Evolutionary conservation across 1,140 invertebrate genomes (phyloP).

Genomic region (Sarcophaga bullata): DNA sequence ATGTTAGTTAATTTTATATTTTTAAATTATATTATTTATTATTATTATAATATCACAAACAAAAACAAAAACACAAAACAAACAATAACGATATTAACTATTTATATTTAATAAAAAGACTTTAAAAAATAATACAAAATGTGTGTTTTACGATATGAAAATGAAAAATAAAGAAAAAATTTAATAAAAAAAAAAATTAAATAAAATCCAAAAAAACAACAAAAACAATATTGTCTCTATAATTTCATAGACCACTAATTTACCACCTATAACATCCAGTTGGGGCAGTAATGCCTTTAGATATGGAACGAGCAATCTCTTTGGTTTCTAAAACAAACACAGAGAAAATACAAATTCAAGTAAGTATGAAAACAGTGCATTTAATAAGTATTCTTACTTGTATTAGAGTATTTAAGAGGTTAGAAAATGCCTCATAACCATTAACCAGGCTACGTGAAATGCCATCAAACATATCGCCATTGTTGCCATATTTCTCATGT

Average conservation of each 20-base stretch:
- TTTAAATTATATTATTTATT: slow-evolving; percentile 10
- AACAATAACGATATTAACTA: slow-evolving; percentile 28
- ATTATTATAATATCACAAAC: slow-evolving; percentile 8
- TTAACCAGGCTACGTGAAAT: slow-evolving; percentile 68
- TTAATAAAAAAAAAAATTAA: slow-evolving; percentile 6
- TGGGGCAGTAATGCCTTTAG: slow-evolving; percentile 67
- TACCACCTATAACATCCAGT: slow-evolving; percentile 69
- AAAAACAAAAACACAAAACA: slow-evolving; percentile 32
- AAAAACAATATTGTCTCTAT: not conserved
- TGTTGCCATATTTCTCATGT: slow-evolving; percentile 72
- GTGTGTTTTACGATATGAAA: slow-evolving; percentile 16
- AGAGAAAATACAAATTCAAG: not conserved
- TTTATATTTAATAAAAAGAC: slow-evolving; percentile 39
- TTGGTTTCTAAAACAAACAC: slow-evolving; percentile 68
- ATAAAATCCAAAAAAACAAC: not conserved
- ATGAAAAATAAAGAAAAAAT: slow-evolving; percentile 17
- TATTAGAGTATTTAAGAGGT: slow-evolving; percentile 67
- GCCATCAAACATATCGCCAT: slow-evolving; percentile 68
- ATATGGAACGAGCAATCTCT: slow-evolving; percentile 66
- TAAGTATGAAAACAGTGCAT: not conserved
- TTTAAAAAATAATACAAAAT: slow-evolving; percentile 38
- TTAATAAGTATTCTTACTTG: slow-evolving; percentile 64
- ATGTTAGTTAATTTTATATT: slow-evolving; percentile 28
- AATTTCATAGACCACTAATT: slow-evolving; percentile 66
- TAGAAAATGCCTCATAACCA: slow-evolving; percentile 69